phyloP scores from a whole-genome alignment of 2,888 invertebrate species.

The Hartigia nigra region DNA sequence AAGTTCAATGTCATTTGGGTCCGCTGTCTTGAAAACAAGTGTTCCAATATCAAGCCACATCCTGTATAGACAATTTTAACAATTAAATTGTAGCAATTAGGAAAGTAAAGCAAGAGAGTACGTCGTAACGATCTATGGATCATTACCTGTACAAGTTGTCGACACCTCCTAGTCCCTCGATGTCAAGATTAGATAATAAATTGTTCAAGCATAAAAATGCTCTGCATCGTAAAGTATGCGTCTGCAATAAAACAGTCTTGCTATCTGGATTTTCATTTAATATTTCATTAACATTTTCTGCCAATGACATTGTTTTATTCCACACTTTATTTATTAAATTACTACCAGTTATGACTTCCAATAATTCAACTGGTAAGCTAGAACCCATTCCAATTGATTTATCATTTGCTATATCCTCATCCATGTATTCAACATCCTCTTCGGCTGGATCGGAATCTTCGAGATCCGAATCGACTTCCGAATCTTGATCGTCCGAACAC shows the following conservation, averaged over 20 bases:
- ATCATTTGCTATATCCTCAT: conserved; percentile 49
- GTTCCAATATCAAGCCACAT: conserved; percentile 77
- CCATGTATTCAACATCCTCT: conserved; percentile 53
- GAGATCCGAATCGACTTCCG: conserved; percentile 64
- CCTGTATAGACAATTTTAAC: conserved; percentile 53
- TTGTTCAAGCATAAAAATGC: conserved; percentile 79
- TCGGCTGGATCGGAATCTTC: conserved; percentile 66
- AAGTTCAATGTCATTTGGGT: conserved; percentile 67
- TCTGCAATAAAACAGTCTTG: conserved; percentile 67
- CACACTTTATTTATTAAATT: conserved; percentile 73
- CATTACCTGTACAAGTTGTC: conserved; percentile 66
- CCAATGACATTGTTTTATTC: conserved; percentile 67
- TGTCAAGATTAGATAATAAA: conserved; percentile 72
- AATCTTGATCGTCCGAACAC: conserved; percentile 70
- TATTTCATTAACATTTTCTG: conserved; percentile 70
- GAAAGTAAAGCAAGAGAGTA: neutral
- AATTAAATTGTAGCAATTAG: neutral
- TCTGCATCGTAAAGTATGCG: conserved; percentile 72
- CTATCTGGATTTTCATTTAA: conserved; percentile 69
- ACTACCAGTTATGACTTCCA: conserved; percentile 72
- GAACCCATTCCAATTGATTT: conserved; percentile 64
- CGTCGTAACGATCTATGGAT: neutral
- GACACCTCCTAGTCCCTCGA: conserved; percentile 75
- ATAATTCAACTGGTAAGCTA: conserved; percentile 70
- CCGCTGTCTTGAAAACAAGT: conserved; percentile 71